Conservation (phyloP, 2,797 vertebrate species). For the Hydrophis major region DNA sequence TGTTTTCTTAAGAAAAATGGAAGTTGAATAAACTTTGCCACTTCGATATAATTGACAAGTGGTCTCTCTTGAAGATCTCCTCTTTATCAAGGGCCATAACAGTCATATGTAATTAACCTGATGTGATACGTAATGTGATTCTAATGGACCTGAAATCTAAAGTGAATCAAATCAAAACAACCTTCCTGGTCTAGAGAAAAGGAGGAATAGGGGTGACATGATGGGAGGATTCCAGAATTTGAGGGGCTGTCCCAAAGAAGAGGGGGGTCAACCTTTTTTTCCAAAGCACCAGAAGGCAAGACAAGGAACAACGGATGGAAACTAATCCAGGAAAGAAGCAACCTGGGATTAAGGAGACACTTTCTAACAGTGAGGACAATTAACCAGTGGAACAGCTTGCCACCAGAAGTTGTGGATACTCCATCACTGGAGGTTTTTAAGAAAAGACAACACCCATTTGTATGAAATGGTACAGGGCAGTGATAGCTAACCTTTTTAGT, state of each 20-base stretch:
- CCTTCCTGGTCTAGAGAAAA: neutral
- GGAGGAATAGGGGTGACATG: neutral
- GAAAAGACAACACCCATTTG: neutral
- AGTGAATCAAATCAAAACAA: neutral
- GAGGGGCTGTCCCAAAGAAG: neutral
- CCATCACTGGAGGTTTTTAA: neutral
- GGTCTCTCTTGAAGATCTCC: neutral
- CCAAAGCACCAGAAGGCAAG: neutral
- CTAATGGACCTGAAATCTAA: neutral
- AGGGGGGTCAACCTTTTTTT: neutral
- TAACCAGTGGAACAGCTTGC: neutral
- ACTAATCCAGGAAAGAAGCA: neutral
- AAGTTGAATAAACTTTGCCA: neutral
- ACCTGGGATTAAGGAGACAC: neutral
- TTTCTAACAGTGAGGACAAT: neutral
- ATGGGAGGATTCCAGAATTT: neutral
- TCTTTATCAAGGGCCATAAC: neutral
- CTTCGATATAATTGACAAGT: neutral
- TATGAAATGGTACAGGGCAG: no score
- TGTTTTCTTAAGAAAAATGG: neutral
- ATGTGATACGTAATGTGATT: neutral
- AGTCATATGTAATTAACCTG: neutral
- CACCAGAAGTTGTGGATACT: no score
- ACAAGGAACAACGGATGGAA: neutral
- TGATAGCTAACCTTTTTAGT: no score